Evolutionary conservation across 2,888 invertebrate genomes (phyloP), one percentile per base, ranked within the genome.

Genomic region (Philereme vetulata): DNA sequence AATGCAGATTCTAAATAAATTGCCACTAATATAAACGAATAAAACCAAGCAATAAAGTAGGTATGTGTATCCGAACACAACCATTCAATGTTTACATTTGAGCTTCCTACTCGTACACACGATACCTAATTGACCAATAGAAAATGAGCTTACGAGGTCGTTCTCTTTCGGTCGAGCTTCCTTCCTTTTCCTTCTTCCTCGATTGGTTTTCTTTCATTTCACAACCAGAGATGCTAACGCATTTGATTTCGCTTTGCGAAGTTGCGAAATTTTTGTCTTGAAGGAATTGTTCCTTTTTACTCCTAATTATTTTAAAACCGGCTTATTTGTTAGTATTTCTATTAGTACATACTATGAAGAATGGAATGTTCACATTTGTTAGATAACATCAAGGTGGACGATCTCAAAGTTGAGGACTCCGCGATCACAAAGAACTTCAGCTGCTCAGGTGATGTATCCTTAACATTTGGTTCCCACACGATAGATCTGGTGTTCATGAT

Each of bases 311-410:
- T 80, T 67, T 72, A 84, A 82, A 82, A 81, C 80, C 80, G 80
- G 75, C 74, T 66, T 51, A 66, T 72, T 72, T 73, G 69, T 67
- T 68, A 71, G 72, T 74, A 75, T 75, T 78, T 77, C 66, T 65
- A 72, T 76, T 77, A 60, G 67, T 72, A 68, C 56, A 58, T 79
- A 78, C 64, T 72, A 90, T 90, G 90, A 92, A 93, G 82, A 83
- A 95, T 95, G 95, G 95, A 95, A 93, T 95, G 95, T 88, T 93
- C 94, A 80, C 95, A 95, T 92, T 93, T 95, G 79, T 92, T 91
- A 86, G 94, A 94, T 88, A 93, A 94, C 91, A 93, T 94, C 82
- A 93, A 93, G 84, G 87, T 93, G 83, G 88, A 90, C 77, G 87
- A 90, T 82, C 84, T 90, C 80, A 86, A 87, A 80, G 76, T 80